Conservation (phyloP, 2,797 vertebrate genomes). For the Tolypeutes matacus region DNA sequence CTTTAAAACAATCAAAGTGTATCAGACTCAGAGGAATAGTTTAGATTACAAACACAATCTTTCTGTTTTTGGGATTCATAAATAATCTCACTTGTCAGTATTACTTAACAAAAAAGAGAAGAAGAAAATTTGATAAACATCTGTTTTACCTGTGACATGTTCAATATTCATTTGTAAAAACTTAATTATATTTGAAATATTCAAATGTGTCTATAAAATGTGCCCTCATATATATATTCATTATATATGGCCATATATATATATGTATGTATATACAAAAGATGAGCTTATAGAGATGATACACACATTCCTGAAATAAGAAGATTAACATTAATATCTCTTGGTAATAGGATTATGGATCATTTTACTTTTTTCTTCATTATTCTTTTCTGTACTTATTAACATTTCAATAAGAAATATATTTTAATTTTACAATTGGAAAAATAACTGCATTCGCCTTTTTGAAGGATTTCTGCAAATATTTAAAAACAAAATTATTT, state of each 20-base stretch:
- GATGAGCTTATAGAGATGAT: background rate
- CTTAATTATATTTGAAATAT: background rate
- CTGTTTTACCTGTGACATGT: background rate
- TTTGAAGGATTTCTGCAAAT: background rate
- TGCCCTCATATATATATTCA: background rate
- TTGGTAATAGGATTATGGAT: background rate
- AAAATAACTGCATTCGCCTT: background rate
- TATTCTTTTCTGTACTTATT: background rate
- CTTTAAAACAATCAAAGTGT: too few relatives aligned
- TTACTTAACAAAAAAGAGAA: conserved; percentile 5
- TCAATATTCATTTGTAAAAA: background rate
- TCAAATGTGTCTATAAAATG: background rate
- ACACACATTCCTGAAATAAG: background rate
- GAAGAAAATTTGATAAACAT: background rate
- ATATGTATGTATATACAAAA: background rate
- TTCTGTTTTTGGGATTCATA: too few relatives aligned
- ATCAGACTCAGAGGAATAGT: too few relatives aligned
- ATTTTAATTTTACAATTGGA: conserved; percentile 26
- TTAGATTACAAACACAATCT: too few relatives aligned
- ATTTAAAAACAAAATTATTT: background rate
- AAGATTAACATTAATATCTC: background rate
- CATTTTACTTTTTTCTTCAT: conserved; percentile 35
- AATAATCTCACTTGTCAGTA: too few relatives aligned
- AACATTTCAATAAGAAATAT: conserved; percentile 27
- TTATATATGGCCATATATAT: background rate